phyloP scores from a whole-genome alignment of 2,113 vertebrate species.

The Ardeotis arabs region DNA sequence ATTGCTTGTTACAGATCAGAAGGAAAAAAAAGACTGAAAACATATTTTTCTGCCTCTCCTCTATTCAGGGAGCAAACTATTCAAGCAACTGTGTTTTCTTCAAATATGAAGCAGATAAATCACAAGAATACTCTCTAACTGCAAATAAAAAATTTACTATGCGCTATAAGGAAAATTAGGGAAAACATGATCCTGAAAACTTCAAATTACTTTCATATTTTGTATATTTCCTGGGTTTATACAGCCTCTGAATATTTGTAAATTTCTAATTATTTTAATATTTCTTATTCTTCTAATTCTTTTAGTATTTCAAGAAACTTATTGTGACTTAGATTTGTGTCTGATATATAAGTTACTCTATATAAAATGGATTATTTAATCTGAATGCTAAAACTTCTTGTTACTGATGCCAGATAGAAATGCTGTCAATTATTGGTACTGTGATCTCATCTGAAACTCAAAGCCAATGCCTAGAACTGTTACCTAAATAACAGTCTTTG shows the following conservation, averaged over 20 bases:
- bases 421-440: not conserved
- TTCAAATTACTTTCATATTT: not conserved
- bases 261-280: not conserved
- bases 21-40: conserved; percentile 48
- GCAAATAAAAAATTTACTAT: conserved; percentile 20
- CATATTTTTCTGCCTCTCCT: not conserved
- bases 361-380: not conserved
- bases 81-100: not conserved
- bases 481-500: not conserved
- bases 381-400: not conserved
- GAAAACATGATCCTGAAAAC: not conserved
- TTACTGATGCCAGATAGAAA: not conserved
- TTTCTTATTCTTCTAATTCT: not conserved
- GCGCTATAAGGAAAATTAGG: not conserved
- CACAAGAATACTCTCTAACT: not conserved
- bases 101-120: not conserved
- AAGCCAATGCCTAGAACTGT: not conserved
- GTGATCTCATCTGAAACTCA: not conserved
- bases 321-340: not conserved
- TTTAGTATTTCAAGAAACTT: not conserved
- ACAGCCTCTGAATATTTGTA: not conserved
- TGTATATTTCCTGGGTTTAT: not conserved
- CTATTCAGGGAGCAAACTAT: not conserved
- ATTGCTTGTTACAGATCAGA: conserved; percentile 18
- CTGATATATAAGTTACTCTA: not conserved